Evolutionary conservation across 2,113 vertebrate genomes (phyloP).

Genomic region (Chroicocephalus ridibundus): DNA sequence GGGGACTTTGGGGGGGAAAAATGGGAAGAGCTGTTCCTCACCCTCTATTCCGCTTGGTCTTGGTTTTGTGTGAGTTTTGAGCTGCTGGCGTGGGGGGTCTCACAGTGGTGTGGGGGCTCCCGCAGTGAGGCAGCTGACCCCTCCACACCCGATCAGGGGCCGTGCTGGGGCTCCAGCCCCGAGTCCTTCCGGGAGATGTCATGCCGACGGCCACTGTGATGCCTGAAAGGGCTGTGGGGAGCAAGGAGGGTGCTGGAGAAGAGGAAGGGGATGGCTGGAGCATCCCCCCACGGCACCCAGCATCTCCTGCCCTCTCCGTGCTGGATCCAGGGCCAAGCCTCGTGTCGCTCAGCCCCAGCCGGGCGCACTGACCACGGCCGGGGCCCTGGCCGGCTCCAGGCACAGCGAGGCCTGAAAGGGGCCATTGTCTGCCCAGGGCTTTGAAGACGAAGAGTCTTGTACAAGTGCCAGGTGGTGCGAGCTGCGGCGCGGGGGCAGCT

Average conservation of each 20-base stretch:
- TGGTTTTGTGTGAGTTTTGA: neutral
- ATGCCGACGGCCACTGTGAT: rapidly evolving
- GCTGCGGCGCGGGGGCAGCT: neutral
- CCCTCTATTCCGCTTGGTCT: neutral
- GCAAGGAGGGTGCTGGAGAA: neutral
- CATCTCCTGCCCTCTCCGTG: neutral
- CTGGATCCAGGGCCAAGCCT: neutral
- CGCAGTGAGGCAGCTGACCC: neutral
- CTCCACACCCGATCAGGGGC: neutral
- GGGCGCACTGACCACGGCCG: neutral
- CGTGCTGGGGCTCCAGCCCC: neutral
- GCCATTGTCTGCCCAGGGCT: conserved; percentile 46
- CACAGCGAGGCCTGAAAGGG: neutral
- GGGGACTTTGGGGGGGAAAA: neutral
- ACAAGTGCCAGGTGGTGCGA: conserved; percentile 49
- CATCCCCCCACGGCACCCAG: neutral
- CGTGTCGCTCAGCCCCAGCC: neutral
- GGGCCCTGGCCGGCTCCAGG: neutral
- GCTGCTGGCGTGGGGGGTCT: neutral
- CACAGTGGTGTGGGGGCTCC: neutral
- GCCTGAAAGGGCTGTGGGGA: neutral
- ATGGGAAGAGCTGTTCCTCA: neutral
- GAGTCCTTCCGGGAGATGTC: rapidly evolving
- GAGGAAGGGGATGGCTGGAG: neutral
- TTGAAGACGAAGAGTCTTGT: conserved; percentile 50